These are phyloP conservation scores for Trissolcus brochymenae DNA, from an alignment of 2,888 invertebrate genomes.

Conservation along the genomic window DNA sequence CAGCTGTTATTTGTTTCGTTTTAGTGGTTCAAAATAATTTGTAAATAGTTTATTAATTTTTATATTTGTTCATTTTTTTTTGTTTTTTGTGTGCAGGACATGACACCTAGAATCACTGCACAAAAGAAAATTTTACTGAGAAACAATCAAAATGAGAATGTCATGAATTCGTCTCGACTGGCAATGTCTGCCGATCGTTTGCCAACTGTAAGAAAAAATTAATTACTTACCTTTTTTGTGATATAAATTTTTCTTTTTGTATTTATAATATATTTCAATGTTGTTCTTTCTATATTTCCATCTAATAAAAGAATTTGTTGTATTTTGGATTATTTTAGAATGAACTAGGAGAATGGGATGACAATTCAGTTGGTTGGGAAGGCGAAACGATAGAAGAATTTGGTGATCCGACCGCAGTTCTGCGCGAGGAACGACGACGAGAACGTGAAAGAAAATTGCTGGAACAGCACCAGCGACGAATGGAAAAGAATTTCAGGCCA, in stretches of 20 bases:
- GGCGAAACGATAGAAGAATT: slow-evolving; percentile 73
- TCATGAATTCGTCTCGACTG: slow-evolving; percentile 76
- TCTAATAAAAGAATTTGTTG: neutral
- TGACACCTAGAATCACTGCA: slow-evolving; percentile 80
- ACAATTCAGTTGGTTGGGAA: slow-evolving; percentile 78
- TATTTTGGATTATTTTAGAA: slow-evolving; percentile 67
- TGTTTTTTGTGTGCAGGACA: slow-evolving; percentile 75
- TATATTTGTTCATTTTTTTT: neutral
- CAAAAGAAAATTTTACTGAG: slow-evolving; percentile 79
- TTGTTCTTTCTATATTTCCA: no score
- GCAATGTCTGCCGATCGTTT: slow-evolving; percentile 77
- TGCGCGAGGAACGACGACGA: slow-evolving; percentile 67
- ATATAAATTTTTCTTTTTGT: neutral
- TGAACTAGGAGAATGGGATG: slow-evolving; percentile 79
- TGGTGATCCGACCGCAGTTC: slow-evolving; percentile 65
- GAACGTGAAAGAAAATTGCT: slow-evolving; percentile 69
- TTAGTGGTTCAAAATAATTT: neutral
- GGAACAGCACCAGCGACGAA: slow-evolving; percentile 70
- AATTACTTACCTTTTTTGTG: neutral
- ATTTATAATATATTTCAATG: no score
- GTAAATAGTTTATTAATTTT: neutral
- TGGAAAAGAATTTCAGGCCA: slow-evolving; percentile 67
- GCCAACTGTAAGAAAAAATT: slow-evolving; percentile 72
- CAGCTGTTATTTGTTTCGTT: no score
- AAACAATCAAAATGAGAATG: slow-evolving; percentile 65